These are phyloP conservation scores for Acrocephalus kingi DNA, from an alignment of 2,113 vertebrate species.

Conservation along the genomic window DNA sequence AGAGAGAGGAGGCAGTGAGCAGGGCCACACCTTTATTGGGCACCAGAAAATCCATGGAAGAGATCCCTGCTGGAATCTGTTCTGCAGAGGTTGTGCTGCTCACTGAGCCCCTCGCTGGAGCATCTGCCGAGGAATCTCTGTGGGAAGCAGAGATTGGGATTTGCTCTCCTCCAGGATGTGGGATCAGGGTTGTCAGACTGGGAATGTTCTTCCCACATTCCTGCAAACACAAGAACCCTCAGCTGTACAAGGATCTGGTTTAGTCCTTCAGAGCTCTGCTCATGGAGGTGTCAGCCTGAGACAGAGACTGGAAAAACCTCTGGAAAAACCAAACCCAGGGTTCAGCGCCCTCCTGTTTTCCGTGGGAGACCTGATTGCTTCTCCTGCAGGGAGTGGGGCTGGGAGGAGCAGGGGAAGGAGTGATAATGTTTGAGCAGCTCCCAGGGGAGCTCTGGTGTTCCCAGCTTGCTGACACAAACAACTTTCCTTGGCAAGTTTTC, in stretches of 20 bases:
- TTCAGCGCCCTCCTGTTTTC: neutral
- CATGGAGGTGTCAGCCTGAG: neutral
- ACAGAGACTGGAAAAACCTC: neutral
- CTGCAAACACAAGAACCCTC: neutral
- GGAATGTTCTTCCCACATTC: neutral
- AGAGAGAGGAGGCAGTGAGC: neutral
- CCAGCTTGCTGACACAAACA: neutral
- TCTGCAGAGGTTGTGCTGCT: neutral
- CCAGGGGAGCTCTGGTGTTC: neutral
- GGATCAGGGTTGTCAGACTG: neutral
- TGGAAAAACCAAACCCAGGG: neutral
- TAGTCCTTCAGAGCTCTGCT: neutral
- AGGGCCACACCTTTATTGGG: neutral
- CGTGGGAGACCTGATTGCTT: neutral
- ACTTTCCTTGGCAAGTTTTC: neutral
- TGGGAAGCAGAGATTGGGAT: neutral
- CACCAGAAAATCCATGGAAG: neutral
- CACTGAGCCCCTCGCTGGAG: neutral
- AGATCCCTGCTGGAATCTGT: neutral
- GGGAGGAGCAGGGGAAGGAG: neutral
- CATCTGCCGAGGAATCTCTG: neutral
- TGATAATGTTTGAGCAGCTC: neutral
- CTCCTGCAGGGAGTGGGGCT: neutral
- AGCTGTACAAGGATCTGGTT: neutral
- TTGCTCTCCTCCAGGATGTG: neutral